Conservation (phyloP, 1,140 invertebrate genomes). For the Pseudomyrmex cubaensis region DNA sequence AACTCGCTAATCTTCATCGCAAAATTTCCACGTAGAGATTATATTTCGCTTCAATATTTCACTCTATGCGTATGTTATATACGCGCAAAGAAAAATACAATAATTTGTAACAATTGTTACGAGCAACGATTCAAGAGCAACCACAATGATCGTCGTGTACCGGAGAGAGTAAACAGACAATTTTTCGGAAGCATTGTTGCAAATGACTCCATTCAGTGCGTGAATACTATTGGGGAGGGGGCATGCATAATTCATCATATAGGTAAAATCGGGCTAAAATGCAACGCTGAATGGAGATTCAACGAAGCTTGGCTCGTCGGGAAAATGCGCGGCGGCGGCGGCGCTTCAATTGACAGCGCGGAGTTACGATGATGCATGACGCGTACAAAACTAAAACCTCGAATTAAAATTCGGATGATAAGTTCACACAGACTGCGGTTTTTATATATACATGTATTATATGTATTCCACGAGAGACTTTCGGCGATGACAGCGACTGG, state of each 20-base stretch:
- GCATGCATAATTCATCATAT: conserved; percentile 41
- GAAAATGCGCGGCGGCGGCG: conserved; percentile 28
- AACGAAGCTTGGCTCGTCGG: conserved; percentile 26
- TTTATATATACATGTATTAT: conserved; percentile 24
- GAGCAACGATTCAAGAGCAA: background rate
- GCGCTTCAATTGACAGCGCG: conserved; percentile 26
- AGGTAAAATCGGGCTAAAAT: conserved; percentile 32
- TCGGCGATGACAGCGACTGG: conserved; percentile 48
- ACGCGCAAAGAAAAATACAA: background rate
- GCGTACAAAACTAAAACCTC: conserved; percentile 71
- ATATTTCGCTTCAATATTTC: background rate
- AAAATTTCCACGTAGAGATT: background rate
- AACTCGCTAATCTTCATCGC: background rate
- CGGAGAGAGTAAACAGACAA: background rate
- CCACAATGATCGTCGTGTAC: background rate
- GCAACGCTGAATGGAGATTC: conserved; percentile 20
- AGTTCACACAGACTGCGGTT: conserved; percentile 66
- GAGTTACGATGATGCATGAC: conserved; percentile 57
- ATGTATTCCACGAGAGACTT: background rate
- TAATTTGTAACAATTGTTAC: background rate
- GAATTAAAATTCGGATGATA: conserved; percentile 71
- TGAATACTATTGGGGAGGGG: background rate
- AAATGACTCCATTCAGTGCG: conserved; percentile 31
- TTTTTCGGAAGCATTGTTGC: conserved; percentile 33
- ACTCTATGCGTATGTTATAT: background rate